phyloP scores from a whole-genome alignment of 2,888 invertebrate species.

The Latrodectus elegans region DNA sequence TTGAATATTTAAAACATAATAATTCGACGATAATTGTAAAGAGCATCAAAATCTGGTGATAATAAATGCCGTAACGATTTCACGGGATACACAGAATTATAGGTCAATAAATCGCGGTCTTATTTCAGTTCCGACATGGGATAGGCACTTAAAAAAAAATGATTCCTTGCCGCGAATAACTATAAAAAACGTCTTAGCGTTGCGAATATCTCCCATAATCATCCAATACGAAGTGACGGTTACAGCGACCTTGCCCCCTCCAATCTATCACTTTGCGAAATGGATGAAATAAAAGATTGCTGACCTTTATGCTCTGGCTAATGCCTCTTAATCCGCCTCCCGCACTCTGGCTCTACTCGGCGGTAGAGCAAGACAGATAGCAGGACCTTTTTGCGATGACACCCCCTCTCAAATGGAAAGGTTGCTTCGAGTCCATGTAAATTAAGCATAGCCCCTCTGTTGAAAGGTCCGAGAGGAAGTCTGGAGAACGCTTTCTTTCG shows the following conservation, averaged over 20 bases:
- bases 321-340: constrained; percentile 18
- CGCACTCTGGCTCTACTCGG: background rate
- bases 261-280: constrained; percentile 27
- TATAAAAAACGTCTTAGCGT: background rate
- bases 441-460: background rate
- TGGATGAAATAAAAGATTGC: constrained; percentile 14
- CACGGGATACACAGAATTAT: background rate
- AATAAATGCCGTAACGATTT: background rate
- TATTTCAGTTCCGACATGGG: background rate
- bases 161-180: background rate
- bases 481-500: background rate
- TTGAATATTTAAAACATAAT: too few relatives aligned
- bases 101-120: background rate
- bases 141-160: background rate
- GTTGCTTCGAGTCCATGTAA: too few relatives aligned
- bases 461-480: background rate
- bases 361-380: constrained; percentile 15
- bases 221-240: constrained; percentile 8
- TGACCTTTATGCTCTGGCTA: constrained; percentile 6
- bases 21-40: too few relatives aligned
- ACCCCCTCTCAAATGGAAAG: too few relatives aligned
- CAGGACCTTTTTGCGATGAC: background rate
- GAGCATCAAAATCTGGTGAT: too few relatives aligned
- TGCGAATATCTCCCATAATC: constrained; percentile 6
- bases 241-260: constrained; percentile 9